Evolutionary conservation across 2,888 invertebrate species (phyloP).

Genomic region (Cheilosia urbana): DNA sequence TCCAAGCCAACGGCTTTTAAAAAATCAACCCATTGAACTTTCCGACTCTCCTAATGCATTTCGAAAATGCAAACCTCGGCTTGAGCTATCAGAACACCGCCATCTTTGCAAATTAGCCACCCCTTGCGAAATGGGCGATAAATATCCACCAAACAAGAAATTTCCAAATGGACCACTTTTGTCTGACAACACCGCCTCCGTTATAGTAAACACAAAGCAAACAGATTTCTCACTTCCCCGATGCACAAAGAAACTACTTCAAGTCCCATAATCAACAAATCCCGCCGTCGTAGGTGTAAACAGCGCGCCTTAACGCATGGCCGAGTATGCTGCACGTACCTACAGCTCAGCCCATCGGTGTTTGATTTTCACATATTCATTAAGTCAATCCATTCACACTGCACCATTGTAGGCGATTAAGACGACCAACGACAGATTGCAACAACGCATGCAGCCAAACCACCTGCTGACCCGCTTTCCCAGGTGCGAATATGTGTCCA

Average conservation of each 20-base stretch:
- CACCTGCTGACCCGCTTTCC: conserved; percentile 67
- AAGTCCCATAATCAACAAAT: background rate
- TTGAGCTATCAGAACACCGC: no score
- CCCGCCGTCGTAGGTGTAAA: conserved; percentile 12
- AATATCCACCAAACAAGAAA: no score
- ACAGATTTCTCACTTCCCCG: conserved; percentile 6
- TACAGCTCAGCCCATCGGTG: conserved; percentile 51
- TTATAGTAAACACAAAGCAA: conserved; percentile 2
- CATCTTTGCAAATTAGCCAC: no score
- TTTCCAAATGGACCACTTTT: no score
- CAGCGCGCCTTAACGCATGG: conserved; percentile 34
- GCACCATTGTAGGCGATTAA: background rate
- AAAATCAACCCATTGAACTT: no score
- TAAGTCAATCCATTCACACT: conserved; percentile 68
- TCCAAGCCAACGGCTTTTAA: no score
- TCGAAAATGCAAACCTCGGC: no score
- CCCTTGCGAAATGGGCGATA: no score
- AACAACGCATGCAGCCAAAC: background rate
- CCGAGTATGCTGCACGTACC: conserved; percentile 43
- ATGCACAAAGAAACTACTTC: conserved; percentile 4
- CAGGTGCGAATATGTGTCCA: conserved; percentile 60
- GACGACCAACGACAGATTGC: conserved; percentile 17
- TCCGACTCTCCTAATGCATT: no score
- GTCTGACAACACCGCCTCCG: background rate
- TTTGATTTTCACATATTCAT: conserved; percentile 64